phyloP scores from a whole-genome alignment of 2,113 vertebrate species.

The Archocentrus centrarchus region DNA sequence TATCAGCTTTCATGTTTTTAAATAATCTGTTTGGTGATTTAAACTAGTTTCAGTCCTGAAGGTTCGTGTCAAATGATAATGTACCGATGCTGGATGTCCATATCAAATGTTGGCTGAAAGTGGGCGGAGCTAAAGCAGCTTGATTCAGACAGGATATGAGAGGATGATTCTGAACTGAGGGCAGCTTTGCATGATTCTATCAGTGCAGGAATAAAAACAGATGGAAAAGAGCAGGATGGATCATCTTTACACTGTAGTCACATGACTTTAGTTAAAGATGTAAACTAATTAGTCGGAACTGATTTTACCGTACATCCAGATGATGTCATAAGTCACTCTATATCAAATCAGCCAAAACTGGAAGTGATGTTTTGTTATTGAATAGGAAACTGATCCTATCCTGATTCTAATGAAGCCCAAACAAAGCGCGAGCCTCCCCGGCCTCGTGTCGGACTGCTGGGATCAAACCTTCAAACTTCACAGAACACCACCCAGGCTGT shows the following conservation, averaged over 20 bases:
- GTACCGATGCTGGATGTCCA: too few relatives aligned
- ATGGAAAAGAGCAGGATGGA: too few relatives aligned
- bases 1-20: background rate
- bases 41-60: too few relatives aligned
- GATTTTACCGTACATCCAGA: background rate
- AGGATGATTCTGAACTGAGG: background rate
- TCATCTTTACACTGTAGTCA: background rate
- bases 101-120: background rate
- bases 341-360: too few relatives aligned
- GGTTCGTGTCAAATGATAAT: too few relatives aligned
- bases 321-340: too few relatives aligned
- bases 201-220: too few relatives aligned
- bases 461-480: background rate
- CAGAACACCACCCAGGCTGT: rapidly evolving
- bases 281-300: background rate
- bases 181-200: too few relatives aligned
- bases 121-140: background rate
- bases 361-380: too few relatives aligned
- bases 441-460: too few relatives aligned
- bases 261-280: background rate
- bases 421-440: background rate
- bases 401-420: too few relatives aligned
- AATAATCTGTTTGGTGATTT: background rate
- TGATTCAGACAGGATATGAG: background rate
- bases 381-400: too few relatives aligned